phyloP scores from a whole-genome alignment of 2,113 vertebrate species.

The Hepsetus odoe region DNA sequence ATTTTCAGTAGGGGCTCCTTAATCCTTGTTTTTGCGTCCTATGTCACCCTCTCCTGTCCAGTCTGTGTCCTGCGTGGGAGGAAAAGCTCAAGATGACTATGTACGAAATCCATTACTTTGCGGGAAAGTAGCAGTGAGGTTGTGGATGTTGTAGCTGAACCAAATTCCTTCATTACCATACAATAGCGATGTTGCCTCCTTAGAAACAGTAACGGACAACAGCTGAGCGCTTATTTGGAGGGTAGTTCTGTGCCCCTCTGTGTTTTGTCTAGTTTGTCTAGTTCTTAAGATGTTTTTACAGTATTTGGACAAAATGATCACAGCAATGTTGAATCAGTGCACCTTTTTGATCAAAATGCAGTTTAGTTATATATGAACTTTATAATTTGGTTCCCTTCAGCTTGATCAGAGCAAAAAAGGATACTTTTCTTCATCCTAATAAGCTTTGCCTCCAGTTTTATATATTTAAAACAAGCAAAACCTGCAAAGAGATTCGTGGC shows the following conservation, averaged over 20 bases:
- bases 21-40: neutral
- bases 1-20: neutral
- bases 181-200: neutral
- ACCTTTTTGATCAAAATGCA: too few species aligned
- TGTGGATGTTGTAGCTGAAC: too few species aligned
- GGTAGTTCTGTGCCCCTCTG: neutral
- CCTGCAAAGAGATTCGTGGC: too few species aligned
- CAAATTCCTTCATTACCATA: neutral
- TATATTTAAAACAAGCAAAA: too few species aligned
- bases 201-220: neutral
- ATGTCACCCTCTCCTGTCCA: slow-evolving; percentile 17
- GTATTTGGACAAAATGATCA: too few species aligned
- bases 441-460: too few species aligned
- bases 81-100: slow-evolving; percentile 45
- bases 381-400: too few species aligned
- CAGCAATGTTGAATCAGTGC: too few species aligned
- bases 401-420: too few species aligned
- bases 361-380: too few species aligned
- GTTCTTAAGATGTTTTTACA: too few species aligned
- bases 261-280: neutral
- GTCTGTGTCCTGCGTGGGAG: slow-evolving; percentile 35
- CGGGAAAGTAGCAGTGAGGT: neutral
- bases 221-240: neutral
- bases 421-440: too few species aligned
- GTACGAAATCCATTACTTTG: slow-evolving; percentile 20